A percentile compares a stretch with the other conserved stretches of the same genome.
Evolutionary conservation across 2,797 vertebrate species (phyloP).

Genomic region (Podarcis lilfordi): DNA sequence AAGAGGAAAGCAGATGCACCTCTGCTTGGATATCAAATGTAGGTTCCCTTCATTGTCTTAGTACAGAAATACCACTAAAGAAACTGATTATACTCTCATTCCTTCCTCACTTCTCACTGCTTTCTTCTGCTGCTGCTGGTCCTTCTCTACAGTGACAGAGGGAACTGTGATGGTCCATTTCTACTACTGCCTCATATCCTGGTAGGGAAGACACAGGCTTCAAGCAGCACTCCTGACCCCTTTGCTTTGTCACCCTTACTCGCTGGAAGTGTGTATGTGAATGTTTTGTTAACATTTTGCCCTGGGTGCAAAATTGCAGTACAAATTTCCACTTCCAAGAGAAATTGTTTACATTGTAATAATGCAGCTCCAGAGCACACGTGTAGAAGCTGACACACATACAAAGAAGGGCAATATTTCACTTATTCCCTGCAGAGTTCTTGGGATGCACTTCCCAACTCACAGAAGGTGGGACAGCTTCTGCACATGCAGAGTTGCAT

Average conservation of each 20-base stretch:
- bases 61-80: background rate
- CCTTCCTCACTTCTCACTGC: background rate
- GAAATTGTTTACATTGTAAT: background rate
- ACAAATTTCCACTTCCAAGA: background rate
- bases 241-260: background rate
- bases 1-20: background rate
- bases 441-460: background rate
- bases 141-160: background rate
- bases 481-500: background rate
- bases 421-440: background rate
- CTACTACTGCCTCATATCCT: background rate
- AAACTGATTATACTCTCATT: background rate
- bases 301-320: background rate
- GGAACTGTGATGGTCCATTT: too few relatives aligned
- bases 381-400: background rate
- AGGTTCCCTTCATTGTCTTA: background rate
- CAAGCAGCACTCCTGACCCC: background rate
- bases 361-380: background rate
- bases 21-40: background rate
- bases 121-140: background rate
- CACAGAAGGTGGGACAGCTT: background rate
- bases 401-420: background rate
- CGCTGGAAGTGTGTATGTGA: background rate
- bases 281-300: background rate
- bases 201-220: background rate